Evolutionary conservation across 2,113 vertebrate species (phyloP).

Genomic region (Hydrolagus affinis): DNA sequence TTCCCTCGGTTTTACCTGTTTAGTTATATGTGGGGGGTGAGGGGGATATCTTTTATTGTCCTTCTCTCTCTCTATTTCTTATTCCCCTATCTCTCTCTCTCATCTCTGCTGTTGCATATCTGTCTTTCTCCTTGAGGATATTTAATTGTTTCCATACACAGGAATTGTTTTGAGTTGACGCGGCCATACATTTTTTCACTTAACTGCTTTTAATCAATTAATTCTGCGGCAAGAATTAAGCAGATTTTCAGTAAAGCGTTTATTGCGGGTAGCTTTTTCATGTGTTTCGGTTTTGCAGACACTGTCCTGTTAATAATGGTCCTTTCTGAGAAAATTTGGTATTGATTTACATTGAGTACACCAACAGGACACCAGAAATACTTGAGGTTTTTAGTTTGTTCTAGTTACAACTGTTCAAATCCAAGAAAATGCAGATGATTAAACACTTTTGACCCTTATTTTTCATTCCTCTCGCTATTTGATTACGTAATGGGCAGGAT

Average conservation of each 20-base stretch:
- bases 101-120: neutral
- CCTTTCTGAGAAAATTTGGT: neutral
- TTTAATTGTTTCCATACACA: slow-evolving; percentile 6
- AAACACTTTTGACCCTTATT: no score
- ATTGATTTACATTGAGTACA: neutral
- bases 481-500: no score
- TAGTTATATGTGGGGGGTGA: neutral
- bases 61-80: no score
- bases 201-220: neutral
- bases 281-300: neutral
- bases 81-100: no score
- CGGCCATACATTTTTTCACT: neutral
- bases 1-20: neutral
- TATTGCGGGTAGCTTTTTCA: neutral
- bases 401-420: neutral
- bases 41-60: neutral
- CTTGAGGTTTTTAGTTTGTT: neutral
- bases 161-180: neutral
- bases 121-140: neutral
- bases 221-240: neutral
- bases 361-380: neutral
- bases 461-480: no score
- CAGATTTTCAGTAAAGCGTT: neutral
- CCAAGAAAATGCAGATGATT: no score
- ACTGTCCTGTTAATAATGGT: neutral